Base-by-base conservation (phyloP, 2,888 invertebrate genomes). In the Rhamnusium bicolor region DNA sequence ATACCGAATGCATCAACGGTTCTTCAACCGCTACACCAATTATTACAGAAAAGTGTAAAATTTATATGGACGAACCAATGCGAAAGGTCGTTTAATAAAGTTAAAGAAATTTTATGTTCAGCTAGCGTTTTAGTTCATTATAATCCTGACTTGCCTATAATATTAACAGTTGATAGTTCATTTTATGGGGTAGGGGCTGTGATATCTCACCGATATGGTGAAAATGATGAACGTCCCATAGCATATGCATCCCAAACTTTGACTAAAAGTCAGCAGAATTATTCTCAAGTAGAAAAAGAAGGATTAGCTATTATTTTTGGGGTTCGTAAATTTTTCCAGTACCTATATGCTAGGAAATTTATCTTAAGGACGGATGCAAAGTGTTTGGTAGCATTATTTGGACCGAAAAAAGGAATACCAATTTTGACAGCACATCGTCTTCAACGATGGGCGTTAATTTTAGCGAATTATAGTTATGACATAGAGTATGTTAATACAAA, bases 211-310 rank as follows among this genome's bases (percentile, higher is more conserved):
- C 5, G 6, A 1, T 32, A 1, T 32, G 29, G 29, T 46, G 80
- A 83, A 76, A 82, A 83, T 14, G 72, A 71, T 60, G 82, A 85
- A 69, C 72, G 81, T 69, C 86, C 85, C 5, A 82, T 86, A 24
- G 81, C 80, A 5, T 85, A 80, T 78, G 83, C 84, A 1, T 84
- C 83, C 16, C 68, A 61, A 79, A 83, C 62, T 73, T 80, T 73
- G 75, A 24, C 24, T 2, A 24, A 24, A 24, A 24, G 24, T 24
- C 24, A 24, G 6, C 24, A 51, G 18, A 16, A 51, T 7, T 51
- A 51, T 51, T 51, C 5, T 6, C 68, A 54, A 32, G 54, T 68
- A 18, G 68, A 68, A 56, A 58, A 21, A 68, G 68, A 68, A 46
- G 56, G 16, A 46, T 56, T 46, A n/a, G 19, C 21, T 40, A 68